These are phyloP conservation scores for Thamnophis sirtalis DNA, from an alignment of 2,113 vertebrate genomes.

Conservation along the genomic window DNA sequence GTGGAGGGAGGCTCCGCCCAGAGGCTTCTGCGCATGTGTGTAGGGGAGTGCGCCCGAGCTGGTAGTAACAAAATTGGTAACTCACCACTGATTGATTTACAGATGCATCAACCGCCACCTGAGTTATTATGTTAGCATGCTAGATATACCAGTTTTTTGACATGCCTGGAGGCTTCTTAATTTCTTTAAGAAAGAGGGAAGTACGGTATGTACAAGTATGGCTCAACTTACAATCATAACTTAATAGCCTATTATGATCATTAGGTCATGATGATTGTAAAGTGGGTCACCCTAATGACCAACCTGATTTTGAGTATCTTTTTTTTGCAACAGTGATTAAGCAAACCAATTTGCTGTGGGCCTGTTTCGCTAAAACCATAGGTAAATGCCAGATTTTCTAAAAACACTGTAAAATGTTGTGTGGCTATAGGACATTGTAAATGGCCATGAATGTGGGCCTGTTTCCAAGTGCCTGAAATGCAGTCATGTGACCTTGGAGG, in stretches of 20 bases:
- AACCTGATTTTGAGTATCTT: neutral
- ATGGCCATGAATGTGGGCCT: neutral
- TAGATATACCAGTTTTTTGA: neutral
- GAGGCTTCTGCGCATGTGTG: too few species aligned
- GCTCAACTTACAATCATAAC: neutral
- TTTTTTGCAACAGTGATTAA: neutral
- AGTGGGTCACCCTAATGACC: neutral
- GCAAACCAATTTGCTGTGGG: neutral
- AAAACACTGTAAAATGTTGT: neutral
- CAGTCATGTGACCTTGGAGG: neutral
- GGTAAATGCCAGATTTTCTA: neutral
- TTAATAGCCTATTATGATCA: neutral
- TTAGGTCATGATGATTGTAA: neutral
- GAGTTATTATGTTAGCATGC: neutral
- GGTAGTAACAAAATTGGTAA: too few species aligned
- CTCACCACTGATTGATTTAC: neutral
- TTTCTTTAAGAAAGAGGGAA: neutral
- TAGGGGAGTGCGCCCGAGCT: too few species aligned
- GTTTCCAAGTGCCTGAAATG: neutral
- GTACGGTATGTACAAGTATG: neutral
- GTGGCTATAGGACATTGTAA: neutral
- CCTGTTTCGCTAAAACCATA: neutral
- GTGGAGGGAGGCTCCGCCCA: too few species aligned
- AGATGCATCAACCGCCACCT: neutral
- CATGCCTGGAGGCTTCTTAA: neutral